Base-by-base conservation (phyloP, 2,888 invertebrate genomes). In the Athalia cordata region DNA sequence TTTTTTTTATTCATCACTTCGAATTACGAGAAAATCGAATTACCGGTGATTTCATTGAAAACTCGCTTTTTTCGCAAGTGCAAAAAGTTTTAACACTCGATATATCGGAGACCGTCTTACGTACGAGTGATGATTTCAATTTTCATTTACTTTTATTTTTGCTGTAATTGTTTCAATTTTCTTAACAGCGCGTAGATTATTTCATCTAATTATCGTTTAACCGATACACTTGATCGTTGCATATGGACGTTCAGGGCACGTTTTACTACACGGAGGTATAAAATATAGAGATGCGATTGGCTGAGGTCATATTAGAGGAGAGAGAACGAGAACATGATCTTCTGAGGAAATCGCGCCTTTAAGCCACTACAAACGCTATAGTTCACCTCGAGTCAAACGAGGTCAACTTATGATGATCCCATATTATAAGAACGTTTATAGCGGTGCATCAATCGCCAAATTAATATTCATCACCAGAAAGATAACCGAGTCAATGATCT, bases 361-460 rank as follows among this genome's bases (percentile, higher is more conserved):
- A 72, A 72, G 59, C n/a, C 57, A 59, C 47, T 45, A 29, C 3
- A 13, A 8, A 50, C 61, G 75, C 62, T 43, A 15, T 62, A 50
- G 13, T 75, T 29, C 62, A 64, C 75, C 50, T 11, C 75, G 47
- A 62, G 75, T 75, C 62, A 75, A 75, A 45, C 75, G 50, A 62
- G 75, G 64, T 75, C 62, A 75, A 75, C 47, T 47, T 13, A n/a
- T n/a, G 49, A 47, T 62, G 50, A 64, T 13, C 72, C 59, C 59
- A 47, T 59, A 29, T 29, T 29, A 29, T 29, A 29, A 29, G 1
- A 72, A 72, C 64, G 11, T 11, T 55, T 29, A n/a, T 4, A 43
- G 72, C 72, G 72, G 72, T 59, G 72, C 59, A 59, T 72, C 72
- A 72, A 72, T 72, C 61, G 64, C 62, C 75, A 62, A 62, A 75